Percentiles rank a stretch among this genome's conserved stretches.
Evolutionary conservation across 2,113 vertebrate genomes (phyloP).

Genomic region (Mirounga angustirostris): DNA sequence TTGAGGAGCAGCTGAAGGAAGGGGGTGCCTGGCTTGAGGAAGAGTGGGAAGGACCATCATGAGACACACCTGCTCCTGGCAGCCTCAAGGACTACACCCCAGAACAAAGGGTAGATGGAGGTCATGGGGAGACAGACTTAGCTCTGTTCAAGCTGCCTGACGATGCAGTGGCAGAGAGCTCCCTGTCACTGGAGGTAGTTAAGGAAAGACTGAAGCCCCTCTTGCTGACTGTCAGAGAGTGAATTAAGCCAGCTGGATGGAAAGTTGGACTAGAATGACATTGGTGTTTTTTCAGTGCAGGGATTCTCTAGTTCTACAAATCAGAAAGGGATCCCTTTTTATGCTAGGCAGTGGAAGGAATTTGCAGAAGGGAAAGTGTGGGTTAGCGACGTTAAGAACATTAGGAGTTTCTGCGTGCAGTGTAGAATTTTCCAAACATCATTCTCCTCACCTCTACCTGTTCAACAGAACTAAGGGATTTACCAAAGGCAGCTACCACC

Average conservation of each 20-base stretch:
- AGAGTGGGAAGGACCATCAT: background rate
- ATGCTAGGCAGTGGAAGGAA: background rate
- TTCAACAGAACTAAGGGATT: background rate
- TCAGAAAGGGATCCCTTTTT: background rate
- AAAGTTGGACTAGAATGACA: background rate
- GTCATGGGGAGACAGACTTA: background rate
- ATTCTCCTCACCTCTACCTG: background rate
- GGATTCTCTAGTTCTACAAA: constrained; percentile 23
- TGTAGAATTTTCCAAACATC: background rate
- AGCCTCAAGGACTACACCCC: background rate
- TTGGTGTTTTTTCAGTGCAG: background rate
- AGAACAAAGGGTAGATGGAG: background rate
- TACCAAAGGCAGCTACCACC: background rate
- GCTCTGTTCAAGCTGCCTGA: background rate
- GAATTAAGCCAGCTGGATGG: background rate
- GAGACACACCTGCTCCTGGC: background rate
- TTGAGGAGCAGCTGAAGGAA: background rate
- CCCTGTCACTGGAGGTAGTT: background rate
- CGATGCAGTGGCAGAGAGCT: background rate
- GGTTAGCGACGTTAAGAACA: background rate
- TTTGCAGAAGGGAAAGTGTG: background rate
- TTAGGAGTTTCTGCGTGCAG: background rate
- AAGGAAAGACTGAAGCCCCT: background rate
- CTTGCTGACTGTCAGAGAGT: background rate
- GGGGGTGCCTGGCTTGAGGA: background rate